Percentiles rank a stretch among this genome's conserved stretches.
These are phyloP conservation scores for Lochmaea capreae DNA, from an alignment of 2,888 invertebrate genomes.

Conservation along the genomic window DNA sequence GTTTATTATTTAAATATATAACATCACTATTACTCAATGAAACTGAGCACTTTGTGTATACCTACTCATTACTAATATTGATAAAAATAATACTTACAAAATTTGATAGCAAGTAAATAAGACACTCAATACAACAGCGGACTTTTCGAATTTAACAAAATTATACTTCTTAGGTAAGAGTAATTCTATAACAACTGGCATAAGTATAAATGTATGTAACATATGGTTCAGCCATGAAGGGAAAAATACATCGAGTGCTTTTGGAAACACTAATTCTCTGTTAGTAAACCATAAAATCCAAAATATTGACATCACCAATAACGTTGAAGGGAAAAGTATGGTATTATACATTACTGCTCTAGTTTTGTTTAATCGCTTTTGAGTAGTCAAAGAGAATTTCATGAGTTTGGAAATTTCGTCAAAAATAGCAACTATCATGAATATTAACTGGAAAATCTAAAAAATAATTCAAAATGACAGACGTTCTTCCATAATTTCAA, in stretches of 20 bases:
- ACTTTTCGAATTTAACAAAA: slow-evolving; percentile 41
- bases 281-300: slow-evolving; percentile 69
- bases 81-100: slow-evolving; percentile 47
- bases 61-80: neutral
- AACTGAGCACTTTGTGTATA: no score
- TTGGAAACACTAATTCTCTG: slow-evolving; percentile 70
- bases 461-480: slow-evolving; percentile 25
- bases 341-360: slow-evolving; percentile 48
- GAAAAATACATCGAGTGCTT: slow-evolving; percentile 67
- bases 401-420: slow-evolving; percentile 45
- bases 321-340: slow-evolving; percentile 56
- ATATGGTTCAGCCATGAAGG: slow-evolving; percentile 73
- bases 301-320: slow-evolving; percentile 70
- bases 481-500: no score
- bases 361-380: slow-evolving; percentile 39
- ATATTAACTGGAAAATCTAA: slow-evolving; percentile 49
- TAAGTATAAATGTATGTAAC: slow-evolving; percentile 69
- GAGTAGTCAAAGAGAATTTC: slow-evolving; percentile 29
- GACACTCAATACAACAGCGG: slow-evolving; percentile 31
- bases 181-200: slow-evolving; percentile 67
- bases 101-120: slow-evolving; percentile 43
- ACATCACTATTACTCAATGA: no score
- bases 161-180: slow-evolving; percentile 54
- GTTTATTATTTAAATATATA: no score
- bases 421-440: slow-evolving; percentile 45